Conservation (phyloP, 53 echinoderm and acorn worm genomes). For the Arbacia lixula region DNA sequence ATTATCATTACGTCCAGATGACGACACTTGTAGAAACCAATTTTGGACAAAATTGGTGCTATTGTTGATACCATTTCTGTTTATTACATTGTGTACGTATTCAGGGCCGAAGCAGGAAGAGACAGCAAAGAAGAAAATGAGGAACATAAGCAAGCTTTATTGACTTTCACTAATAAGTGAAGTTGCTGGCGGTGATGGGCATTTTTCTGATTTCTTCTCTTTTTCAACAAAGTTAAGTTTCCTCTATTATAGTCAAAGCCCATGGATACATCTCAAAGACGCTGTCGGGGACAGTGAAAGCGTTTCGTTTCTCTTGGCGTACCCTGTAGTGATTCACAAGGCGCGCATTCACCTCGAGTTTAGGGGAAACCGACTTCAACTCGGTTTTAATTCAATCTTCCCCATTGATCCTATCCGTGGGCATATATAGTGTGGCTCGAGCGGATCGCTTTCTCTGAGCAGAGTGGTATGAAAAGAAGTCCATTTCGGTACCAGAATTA, state of each 20-base stretch:
- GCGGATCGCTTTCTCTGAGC: slow-evolving; percentile 18
- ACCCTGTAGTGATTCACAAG: slow-evolving; percentile 27
- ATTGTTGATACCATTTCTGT: too few species aligned
- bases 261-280: too few species aligned
- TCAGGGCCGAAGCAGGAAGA: too few species aligned
- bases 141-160: too few species aligned
- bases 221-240: background rate
- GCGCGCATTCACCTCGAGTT: slow-evolving; percentile 33
- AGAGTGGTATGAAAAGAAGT: slow-evolving; percentile 43
- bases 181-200: slow-evolving; percentile 33
- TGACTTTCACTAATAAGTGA: too few species aligned
- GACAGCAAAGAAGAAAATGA: too few species aligned
- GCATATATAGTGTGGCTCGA: slow-evolving; percentile 57
- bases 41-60: too few species aligned
- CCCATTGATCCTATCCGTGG: slow-evolving; percentile 46
- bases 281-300: too few species aligned
- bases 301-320: slow-evolving; percentile 37
- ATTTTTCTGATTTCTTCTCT: background rate
- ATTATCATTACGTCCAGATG: too few species aligned
- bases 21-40: too few species aligned
- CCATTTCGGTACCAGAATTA: slow-evolving; percentile 52
- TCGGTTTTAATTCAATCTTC: slow-evolving; percentile 46
- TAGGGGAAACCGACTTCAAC: slow-evolving; percentile 29
- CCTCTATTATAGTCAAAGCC: too few species aligned
- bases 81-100: too few species aligned